These are phyloP conservation scores for Malacoraja senta DNA, from an alignment of 2,797 vertebrate genomes.

Conservation along the genomic window DNA sequence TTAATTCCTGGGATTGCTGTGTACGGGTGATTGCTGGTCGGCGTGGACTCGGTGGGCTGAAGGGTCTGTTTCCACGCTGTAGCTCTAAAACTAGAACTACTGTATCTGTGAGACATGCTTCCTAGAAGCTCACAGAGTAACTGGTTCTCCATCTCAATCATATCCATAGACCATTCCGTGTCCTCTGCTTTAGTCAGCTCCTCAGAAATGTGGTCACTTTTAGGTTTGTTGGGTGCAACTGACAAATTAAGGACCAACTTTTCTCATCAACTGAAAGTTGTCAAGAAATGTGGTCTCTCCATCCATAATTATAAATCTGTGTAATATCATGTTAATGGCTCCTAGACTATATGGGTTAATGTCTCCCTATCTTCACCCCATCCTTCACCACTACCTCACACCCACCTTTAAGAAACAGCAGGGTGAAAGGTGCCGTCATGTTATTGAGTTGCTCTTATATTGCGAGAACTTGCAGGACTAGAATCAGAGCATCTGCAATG, in stretches of 20 bases:
- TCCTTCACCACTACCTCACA: not conserved
- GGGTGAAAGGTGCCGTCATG: not conserved
- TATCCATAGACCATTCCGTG: not conserved
- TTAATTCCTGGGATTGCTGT: too few relatives aligned
- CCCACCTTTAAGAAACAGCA: not conserved
- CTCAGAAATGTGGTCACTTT: not conserved
- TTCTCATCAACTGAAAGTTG: not conserved
- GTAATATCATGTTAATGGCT: not conserved
- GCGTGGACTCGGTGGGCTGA: too few relatives aligned
- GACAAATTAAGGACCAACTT: not conserved
- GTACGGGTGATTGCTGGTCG: too few relatives aligned
- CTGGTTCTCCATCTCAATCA: not conserved
- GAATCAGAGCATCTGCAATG: not conserved
- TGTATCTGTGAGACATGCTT: not conserved
- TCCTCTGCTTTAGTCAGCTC: not conserved
- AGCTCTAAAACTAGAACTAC: too few relatives aligned
- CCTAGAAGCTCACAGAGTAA: not conserved
- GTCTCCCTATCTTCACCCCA: not conserved
- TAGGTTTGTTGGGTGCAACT: not conserved
- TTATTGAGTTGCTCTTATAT: not conserved
- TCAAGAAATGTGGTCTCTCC: not conserved
- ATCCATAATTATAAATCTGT: not conserved
- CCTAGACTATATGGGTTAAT: not conserved
- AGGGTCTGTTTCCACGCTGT: too few relatives aligned
- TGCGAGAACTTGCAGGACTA: not conserved